A percentile compares a stretch with the other conserved stretches of the same genome.
phyloP scores from a whole-genome alignment of 2,888 invertebrate species.

The Chirona hameri region DNA sequence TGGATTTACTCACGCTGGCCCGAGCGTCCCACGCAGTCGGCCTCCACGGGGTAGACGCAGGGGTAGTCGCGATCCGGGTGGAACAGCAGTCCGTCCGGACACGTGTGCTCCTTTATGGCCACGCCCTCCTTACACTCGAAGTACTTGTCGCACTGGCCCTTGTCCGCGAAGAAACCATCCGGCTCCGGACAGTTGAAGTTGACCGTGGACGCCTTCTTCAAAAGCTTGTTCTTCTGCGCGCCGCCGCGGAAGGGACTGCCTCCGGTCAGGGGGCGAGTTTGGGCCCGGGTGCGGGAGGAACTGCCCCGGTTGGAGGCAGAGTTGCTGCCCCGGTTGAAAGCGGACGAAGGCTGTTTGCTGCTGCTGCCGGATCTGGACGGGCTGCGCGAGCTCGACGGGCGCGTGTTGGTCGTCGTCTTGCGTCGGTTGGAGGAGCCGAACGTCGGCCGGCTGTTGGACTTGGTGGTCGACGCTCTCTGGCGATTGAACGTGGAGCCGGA shows the following conservation, averaged over 20 bases:
- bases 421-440: too few relatives aligned
- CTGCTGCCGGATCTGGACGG: too few relatives aligned
- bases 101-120: conserved; percentile 69
- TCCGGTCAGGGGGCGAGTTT: too few relatives aligned
- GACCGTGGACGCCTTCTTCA: conserved; percentile 31
- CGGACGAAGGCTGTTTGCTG: too few relatives aligned
- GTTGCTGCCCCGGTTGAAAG: too few relatives aligned
- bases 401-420: too few relatives aligned
- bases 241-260: neutral
- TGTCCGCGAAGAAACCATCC: conserved; percentile 78
- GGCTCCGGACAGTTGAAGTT: conserved; percentile 66
- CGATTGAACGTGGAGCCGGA: too few relatives aligned
- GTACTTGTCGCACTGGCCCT: conserved; percentile 83
- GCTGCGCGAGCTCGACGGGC: too few relatives aligned
- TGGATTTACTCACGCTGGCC: conserved; percentile 39
- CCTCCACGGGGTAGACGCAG: conserved; percentile 41
- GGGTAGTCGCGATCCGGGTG: conserved; percentile 39
- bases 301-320: too few relatives aligned
- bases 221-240: neutral
- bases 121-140: conserved; percentile 72
- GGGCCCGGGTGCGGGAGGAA: too few relatives aligned
- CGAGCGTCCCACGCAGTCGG: conserved; percentile 39
- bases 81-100: conserved; percentile 65
- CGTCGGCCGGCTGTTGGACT: too few relatives aligned
- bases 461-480: too few relatives aligned